These are phyloP conservation scores for Bos taurus DNA, from an alignment of 2,113 vertebrate genomes.

Conservation along the genomic window DNA sequence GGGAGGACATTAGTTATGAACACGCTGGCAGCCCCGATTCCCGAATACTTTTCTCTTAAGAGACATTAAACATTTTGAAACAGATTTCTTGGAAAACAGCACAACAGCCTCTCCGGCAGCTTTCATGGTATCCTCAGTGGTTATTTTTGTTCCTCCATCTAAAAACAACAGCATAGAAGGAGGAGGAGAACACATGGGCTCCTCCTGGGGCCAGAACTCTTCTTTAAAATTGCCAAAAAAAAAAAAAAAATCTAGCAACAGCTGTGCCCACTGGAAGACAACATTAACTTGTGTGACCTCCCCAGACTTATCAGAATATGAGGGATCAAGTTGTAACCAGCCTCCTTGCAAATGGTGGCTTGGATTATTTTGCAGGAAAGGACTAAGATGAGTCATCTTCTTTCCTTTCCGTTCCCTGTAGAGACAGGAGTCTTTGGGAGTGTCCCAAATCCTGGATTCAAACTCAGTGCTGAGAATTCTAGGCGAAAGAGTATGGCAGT, in stretches of 20 bases:
- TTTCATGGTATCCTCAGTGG: neutral
- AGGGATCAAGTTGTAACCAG: neutral
- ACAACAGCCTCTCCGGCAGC: neutral
- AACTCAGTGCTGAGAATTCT: neutral
- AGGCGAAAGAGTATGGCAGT: neutral
- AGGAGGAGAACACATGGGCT: conserved; percentile 29
- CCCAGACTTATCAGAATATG: neutral
- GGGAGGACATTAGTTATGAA: neutral
- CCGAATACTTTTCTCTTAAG: conserved; percentile 39
- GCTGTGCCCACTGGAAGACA: neutral
- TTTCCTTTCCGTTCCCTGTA: neutral
- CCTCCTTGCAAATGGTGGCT: neutral
- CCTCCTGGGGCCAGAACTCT: conserved; percentile 23
- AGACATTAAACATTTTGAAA: conserved; percentile 56
- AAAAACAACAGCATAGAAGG: conserved; percentile 54
- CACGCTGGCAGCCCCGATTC: neutral
- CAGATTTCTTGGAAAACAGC: conserved; percentile 36
- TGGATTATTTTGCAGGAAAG: neutral
- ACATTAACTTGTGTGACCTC: neutral
- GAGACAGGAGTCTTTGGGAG: neutral
- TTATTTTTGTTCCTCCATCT: conserved; percentile 33
- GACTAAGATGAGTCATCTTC: neutral
- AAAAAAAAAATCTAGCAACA: neutral
- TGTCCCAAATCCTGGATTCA: neutral
- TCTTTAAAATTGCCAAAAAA: conserved; percentile 8